phyloP scores from a whole-genome alignment of 2,888 invertebrate species.

The Cartodere bifasciata region DNA sequence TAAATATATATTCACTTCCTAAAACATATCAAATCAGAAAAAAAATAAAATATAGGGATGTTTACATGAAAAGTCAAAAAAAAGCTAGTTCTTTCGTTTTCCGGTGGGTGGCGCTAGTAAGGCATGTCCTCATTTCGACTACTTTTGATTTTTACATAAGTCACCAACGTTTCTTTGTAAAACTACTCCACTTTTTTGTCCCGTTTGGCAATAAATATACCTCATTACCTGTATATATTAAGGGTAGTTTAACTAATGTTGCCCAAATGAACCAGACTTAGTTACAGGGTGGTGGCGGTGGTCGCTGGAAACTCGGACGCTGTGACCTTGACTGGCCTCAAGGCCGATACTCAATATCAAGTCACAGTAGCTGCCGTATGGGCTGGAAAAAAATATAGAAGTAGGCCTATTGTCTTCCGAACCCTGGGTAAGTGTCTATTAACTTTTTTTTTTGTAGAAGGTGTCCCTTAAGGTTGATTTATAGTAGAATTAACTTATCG shows the following conservation, averaged over 20 bases:
- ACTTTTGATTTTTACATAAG: no score
- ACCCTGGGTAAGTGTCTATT: conserved; percentile 54
- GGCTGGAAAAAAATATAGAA: conserved; percentile 70
- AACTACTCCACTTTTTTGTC: not conserved
- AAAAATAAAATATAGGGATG: no score
- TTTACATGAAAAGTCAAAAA: no score
- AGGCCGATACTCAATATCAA: conserved; percentile 81
- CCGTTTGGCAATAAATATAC: not conserved
- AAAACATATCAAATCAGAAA: no score
- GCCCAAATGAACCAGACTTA: conserved; percentile 39
- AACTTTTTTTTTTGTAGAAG: not conserved
- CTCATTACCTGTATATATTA: not conserved
- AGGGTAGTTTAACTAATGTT: conserved; percentile 15
- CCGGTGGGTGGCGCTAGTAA: no score
- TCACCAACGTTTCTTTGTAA: no score
- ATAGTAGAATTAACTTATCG: no score
- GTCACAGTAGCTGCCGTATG: conserved; percentile 75
- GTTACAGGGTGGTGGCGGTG: conserved; percentile 89
- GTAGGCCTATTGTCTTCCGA: conserved; percentile 80
- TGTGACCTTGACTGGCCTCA: conserved; percentile 66
- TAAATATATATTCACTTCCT: no score
- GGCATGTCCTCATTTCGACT: no score
- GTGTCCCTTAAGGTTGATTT: no score
- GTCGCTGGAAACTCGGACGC: conserved; percentile 83
- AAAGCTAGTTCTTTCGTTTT: no score